A percentile compares a stretch with the other conserved stretches of the same genome.
phyloP scores from a whole-genome alignment of 1,140 invertebrate species.

The Grapholita molesta region DNA sequence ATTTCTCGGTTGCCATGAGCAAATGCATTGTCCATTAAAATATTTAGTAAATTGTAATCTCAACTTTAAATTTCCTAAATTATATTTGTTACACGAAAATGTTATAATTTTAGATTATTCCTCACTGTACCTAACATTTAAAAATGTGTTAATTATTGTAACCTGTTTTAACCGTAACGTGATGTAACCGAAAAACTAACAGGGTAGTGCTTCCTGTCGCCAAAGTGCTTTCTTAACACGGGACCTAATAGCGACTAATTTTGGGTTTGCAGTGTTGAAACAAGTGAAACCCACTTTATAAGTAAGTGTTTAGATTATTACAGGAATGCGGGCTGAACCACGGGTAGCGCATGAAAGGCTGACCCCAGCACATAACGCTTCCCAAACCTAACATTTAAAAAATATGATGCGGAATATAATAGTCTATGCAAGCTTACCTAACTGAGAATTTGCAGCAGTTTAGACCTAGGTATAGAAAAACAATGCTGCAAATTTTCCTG shows the following conservation, averaged over 20 bases:
- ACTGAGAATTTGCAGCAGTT: slow-evolving; percentile 7
- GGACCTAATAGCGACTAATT: slow-evolving; percentile 65
- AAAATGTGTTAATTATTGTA: not conserved
- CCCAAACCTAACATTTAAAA: slow-evolving; percentile 33
- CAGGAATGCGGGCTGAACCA: slow-evolving; percentile 67
- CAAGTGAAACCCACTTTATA: slow-evolving; percentile 66
- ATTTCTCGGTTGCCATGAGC: not conserved
- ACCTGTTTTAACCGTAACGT: not conserved
- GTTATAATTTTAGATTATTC: not conserved
- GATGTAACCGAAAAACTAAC: slow-evolving; percentile 26
- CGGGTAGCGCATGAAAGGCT: slow-evolving; percentile 68
- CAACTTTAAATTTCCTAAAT: not conserved
- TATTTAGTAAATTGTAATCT: not conserved
- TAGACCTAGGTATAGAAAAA: slow-evolving; percentile 5
- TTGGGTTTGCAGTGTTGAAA: slow-evolving; percentile 75
- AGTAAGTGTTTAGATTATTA: slow-evolving; percentile 67
- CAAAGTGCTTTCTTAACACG: slow-evolving; percentile 47
- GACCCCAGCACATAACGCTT: slow-evolving; percentile 65
- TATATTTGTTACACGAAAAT: not conserved
- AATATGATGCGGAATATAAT: slow-evolving; percentile 19
- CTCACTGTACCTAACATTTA: not conserved
- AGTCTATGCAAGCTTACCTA: slow-evolving; percentile 14
- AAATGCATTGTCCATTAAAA: not conserved
- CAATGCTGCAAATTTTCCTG: slow-evolving; percentile 1
- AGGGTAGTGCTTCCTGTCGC: slow-evolving; percentile 31